Evolutionary conservation across 2,797 vertebrate species (phyloP).

Genomic region (Aulostomus chinensis): DNA sequence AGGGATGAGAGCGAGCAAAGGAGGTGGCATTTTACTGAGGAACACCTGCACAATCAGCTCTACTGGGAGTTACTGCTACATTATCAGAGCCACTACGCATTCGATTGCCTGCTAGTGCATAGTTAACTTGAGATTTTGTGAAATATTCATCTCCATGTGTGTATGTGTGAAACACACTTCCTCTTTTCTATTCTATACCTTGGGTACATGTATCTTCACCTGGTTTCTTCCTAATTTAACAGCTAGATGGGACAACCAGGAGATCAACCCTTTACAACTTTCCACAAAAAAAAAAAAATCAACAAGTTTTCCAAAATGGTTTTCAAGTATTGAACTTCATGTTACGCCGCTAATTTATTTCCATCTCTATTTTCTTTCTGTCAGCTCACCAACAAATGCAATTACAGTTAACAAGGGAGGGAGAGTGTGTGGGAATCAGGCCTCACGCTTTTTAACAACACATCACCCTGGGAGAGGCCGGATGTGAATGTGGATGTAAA

Average conservation of each 20-base stretch:
- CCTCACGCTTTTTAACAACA: slow-evolving; percentile 75
- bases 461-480: slow-evolving; percentile 74
- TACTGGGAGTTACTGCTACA: slow-evolving; percentile 88
- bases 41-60: slow-evolving; percentile 97
- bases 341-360: no score
- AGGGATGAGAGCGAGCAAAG: slow-evolving; percentile 71
- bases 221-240: slow-evolving; percentile 76
- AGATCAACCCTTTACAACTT: slow-evolving; percentile 61
- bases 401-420: slow-evolving; percentile 81
- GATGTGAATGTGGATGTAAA: slow-evolving; percentile 79
- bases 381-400: slow-evolving; percentile 76
- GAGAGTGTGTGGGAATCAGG: slow-evolving; percentile 61
- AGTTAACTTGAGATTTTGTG: slow-evolving; percentile 88
- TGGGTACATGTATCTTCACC: slow-evolving; percentile 47
- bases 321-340: no score
- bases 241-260: slow-evolving; percentile 70
- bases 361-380: slow-evolving; percentile 45
- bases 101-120: slow-evolving; percentile 48
- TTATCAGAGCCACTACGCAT: slow-evolving; percentile 83
- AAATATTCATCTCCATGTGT: slow-evolving; percentile 92
- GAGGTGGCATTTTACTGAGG: slow-evolving; percentile 88
- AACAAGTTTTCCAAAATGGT: not conserved
- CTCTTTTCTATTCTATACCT: slow-evolving; percentile 53
- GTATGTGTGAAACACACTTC: slow-evolving; percentile 84
- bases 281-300: slow-evolving; percentile 12